Conservation (phyloP, 1,140 invertebrate species). For the Mactra quadrangularis region DNA sequence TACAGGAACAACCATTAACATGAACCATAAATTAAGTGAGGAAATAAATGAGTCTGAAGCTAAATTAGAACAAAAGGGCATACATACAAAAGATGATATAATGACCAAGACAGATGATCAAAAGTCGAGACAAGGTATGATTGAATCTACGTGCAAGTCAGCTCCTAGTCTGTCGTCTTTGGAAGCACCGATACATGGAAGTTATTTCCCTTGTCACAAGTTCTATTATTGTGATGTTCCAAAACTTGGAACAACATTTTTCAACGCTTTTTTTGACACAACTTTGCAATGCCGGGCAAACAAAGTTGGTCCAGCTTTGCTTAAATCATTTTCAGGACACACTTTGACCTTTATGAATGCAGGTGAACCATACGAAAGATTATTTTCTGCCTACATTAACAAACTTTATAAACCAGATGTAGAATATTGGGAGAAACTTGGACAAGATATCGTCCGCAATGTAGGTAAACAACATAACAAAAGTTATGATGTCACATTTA, state of each 20-base stretch:
- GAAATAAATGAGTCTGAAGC: too few species aligned
- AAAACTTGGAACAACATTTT: slow-evolving; percentile 12
- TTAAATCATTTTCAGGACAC: too few species aligned
- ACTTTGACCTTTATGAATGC: slow-evolving; percentile 33
- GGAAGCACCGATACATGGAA: too few species aligned
- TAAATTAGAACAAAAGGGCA: too few species aligned
- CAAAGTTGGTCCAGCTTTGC: neutral
- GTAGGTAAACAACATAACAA: neutral
- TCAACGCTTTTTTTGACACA: neutral
- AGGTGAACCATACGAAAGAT: slow-evolving; percentile 42
- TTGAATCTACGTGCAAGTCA: too few species aligned
- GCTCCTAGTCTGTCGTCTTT: too few species aligned
- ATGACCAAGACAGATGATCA: too few species aligned
- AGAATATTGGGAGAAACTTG: slow-evolving; percentile 44
- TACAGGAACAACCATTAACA: too few species aligned
- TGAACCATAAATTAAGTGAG: too few species aligned
- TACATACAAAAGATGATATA: too few species aligned
- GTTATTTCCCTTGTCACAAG: too few species aligned
- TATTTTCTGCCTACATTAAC: slow-evolving; percentile 51
- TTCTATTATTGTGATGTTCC: slow-evolving; percentile 28
- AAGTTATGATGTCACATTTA: slow-evolving; percentile 48
- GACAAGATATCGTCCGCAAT: slow-evolving; percentile 52
- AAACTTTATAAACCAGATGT: slow-evolving; percentile 45
- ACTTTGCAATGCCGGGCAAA: neutral
- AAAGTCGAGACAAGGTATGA: too few species aligned